phyloP scores from a whole-genome alignment of 2,113 vertebrate species.

The Colistium nudipinnis region DNA sequence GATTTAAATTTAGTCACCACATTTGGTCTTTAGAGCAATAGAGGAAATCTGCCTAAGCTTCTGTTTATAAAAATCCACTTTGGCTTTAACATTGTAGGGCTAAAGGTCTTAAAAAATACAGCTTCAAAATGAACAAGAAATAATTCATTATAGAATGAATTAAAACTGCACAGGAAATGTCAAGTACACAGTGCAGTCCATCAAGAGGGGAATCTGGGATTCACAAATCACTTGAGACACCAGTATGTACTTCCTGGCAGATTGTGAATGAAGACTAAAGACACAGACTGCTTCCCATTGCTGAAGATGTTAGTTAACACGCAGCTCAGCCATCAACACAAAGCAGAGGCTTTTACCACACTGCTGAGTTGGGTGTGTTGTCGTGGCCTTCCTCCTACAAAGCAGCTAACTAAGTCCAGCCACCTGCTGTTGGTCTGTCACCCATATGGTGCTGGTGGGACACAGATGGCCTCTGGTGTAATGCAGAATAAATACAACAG shows the following conservation, averaged over 20 bases:
- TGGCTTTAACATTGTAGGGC: too few species aligned
- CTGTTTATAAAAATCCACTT: background rate
- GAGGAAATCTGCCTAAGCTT: background rate
- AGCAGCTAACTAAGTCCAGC: slow-evolving; percentile 50
- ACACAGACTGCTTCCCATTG: slow-evolving; percentile 5
- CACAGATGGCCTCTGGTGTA: slow-evolving; percentile 78
- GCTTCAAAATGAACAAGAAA: background rate
- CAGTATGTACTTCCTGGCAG: background rate
- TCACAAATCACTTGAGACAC: slow-evolving; percentile 2
- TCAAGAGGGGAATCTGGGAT: background rate
- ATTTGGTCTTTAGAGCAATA: background rate
- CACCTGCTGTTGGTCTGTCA: slow-evolving; percentile 42
- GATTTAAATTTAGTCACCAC: background rate
- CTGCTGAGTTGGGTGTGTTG: slow-evolving; percentile 31
- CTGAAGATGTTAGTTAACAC: slow-evolving; percentile 48
- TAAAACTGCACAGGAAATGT: background rate
- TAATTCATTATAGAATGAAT: background rate
- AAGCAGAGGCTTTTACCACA: slow-evolving; percentile 45
- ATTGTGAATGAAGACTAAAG: slow-evolving; percentile 24
- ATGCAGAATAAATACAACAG: slow-evolving; percentile 61
- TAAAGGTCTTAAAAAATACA: too few species aligned
- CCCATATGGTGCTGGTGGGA: slow-evolving; percentile 76
- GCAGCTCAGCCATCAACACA: background rate
- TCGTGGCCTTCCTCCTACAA: slow-evolving; percentile 5
- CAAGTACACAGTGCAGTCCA: background rate